Base-by-base conservation (phyloP, 2,797 vertebrate genomes). In the Heliangelus exortis region DNA sequence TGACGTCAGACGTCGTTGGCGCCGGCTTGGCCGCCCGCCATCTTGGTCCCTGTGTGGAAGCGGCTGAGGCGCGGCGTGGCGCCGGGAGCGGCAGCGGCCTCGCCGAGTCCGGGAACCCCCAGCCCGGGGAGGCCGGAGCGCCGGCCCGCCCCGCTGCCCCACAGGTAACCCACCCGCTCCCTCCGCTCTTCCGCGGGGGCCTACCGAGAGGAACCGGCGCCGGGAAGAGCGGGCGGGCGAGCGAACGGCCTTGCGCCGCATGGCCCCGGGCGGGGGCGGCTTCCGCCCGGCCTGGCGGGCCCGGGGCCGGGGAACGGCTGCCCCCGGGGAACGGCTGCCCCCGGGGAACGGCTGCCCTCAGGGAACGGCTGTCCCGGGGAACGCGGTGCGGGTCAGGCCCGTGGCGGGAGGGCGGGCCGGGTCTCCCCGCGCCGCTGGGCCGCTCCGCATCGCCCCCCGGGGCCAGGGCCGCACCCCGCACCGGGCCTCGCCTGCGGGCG, bases 1-100 rank as follows among this genome's bases (percentile, higher is more conserved):
- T 96, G 96, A 94, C n/a, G 93, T 96, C 91, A 94, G 82, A 93
- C 92, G 96, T 68, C 82, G 79, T 77, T 87, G 92, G 95, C 96
- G 95, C 94, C 91, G 94, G 93, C 90, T 96, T 96, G 96, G 96
- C 96, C 87, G 85, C 84, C 81, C 92, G 96, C 96, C 96, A 96
- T 96, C 95, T 96, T 96, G 96, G 96, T 84, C 90, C 69, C 63
- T 83, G 90, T 89, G 94, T 93, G 73, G 66, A 58, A 91, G 94
- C 78, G 92, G 84, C 78, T 48, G 57, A 59, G 68, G 86, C 68
- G 82, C 68, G 67, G 82, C 53, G 81, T 62, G 67, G 82, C 58
- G 89, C 80, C 80, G 84, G 89, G 75, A 90, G 75, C 57, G 33
- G 84, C 16, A 66, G 84, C 76, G 85, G 87, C 83, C 76, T 86